phyloP scores from a whole-genome alignment of 2,888 invertebrate genomes.

The Lasioglossum figueresi region DNA sequence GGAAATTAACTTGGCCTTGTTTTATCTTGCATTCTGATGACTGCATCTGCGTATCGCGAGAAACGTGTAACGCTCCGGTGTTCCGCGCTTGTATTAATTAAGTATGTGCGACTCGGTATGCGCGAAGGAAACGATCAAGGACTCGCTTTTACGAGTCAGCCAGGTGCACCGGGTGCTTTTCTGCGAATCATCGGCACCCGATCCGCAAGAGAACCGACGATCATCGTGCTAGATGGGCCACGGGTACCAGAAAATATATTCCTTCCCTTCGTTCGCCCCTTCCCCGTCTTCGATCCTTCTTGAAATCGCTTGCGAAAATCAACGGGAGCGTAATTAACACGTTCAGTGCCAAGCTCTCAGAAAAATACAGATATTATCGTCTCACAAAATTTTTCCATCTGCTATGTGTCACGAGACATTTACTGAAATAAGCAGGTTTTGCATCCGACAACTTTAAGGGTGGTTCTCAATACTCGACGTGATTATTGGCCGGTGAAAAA shows the following conservation, averaged over 20 bases:
- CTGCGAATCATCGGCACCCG: conserved; percentile 23
- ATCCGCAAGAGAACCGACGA: not conserved
- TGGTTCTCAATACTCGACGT: not conserved
- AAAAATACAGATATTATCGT: not conserved
- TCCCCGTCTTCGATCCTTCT: not conserved
- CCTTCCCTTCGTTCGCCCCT: not conserved
- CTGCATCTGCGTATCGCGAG: conserved; percentile 62
- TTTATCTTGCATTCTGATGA: conserved; percentile 72
- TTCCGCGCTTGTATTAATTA: conserved; percentile 61
- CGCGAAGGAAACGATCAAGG: conserved; percentile 71
- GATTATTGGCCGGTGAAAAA: not conserved
- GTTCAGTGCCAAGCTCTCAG: not conserved
- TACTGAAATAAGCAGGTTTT: not conserved
- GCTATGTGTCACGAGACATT: not conserved
- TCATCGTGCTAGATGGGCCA: not conserved
- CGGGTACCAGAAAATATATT: not conserved
- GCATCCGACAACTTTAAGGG: not conserved
- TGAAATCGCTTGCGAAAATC: conserved; percentile 1
- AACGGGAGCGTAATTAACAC: not conserved
- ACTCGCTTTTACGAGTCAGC: conserved; percentile 59
- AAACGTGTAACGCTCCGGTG: conserved; percentile 51
- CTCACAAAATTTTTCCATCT: not conserved
- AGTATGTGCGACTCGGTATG: conserved; percentile 55
- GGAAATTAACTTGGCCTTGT: conserved; percentile 73
- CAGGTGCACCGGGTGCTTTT: conserved; percentile 35